Conservation (phyloP, 1,140 invertebrate genomes). For the Microplitis mediator region DNA sequence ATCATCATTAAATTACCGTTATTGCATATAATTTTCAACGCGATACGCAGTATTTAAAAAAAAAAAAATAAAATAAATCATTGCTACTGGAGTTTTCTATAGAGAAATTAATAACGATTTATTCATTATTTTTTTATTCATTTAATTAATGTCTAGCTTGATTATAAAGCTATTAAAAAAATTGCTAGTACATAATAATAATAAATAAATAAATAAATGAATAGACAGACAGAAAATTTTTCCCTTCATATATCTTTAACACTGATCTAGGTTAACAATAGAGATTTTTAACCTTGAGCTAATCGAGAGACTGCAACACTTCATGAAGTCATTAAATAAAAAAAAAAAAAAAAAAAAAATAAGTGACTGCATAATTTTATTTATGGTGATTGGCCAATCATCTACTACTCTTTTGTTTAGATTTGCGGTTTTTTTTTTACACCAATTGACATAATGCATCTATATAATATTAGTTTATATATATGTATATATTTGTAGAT, state of each 20-base stretch:
- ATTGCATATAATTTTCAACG: not conserved
- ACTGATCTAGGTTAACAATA: constrained; percentile 20
- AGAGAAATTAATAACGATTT: not conserved
- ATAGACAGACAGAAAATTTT: not conserved
- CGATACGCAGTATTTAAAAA: not conserved
- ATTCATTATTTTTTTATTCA: not conserved
- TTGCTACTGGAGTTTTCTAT: constrained; percentile 22
- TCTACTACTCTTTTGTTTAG: too few relatives aligned
- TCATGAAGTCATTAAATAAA: too few relatives aligned
- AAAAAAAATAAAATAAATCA: constrained; percentile 13
- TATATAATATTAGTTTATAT: too few relatives aligned
- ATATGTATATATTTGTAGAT: too few relatives aligned
- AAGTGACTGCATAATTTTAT: too few relatives aligned
- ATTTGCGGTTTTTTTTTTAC: too few relatives aligned
- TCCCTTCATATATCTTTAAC: constrained; percentile 16
- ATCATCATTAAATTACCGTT: constrained; percentile 23
- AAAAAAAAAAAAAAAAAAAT: too few relatives aligned
- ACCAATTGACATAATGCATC: too few relatives aligned
- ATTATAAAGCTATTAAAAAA: not conserved
- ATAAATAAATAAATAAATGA: not conserved
- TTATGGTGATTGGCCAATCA: too few relatives aligned
- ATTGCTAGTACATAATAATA: not conserved
- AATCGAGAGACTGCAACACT: constrained; percentile 1
- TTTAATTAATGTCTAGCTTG: not conserved
- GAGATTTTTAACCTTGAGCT: constrained; percentile 18